Evolutionary conservation across 2,113 vertebrate species (phyloP), one percentile per base, ranked within the genome.

Genomic region (Psittacara wagleri): DNA sequence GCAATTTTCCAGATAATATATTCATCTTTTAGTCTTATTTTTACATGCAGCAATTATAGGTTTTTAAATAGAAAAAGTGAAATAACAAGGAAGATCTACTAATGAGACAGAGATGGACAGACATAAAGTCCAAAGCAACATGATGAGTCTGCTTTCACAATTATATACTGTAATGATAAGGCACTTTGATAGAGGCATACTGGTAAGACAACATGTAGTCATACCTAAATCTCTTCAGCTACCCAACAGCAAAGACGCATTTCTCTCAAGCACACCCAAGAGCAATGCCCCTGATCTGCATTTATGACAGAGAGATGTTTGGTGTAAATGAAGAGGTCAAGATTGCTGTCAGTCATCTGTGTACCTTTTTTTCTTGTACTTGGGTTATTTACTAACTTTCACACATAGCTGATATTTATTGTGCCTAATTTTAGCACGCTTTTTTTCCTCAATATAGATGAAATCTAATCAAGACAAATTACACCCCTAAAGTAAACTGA

Each of bases 61-160:
- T 85, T 94, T 96, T 93, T 75, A 75, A 95, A 90, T 49, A 62
- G 5, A 78, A 43, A 68, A 79, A 59, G 20, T 39, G n/a, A 83
- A 87, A 77, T 75, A 94, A 81, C 27, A 75, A 77, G 55, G 39
- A 70, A 72, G 61, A 63, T 54, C 28, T 74, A 72, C 62, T 55
- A 87, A 92, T 72, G 76, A 81, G 62, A 88, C 13, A 87, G 63
- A 72, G 31, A 68, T 0, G 78, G 69, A 84, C 0, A 1, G 52
- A 79, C 37, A 79, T 8, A 9, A 78, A 86, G 48, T 61, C 59
- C 80, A 88, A 88, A 90, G 57, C 39, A 86, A 79, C 8, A n/a
- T 29, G n/a, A 20, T 70, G 63, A 86, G 55, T 17, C 96, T 90
- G 46, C 48, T 52, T 95, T 57, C 55, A 48, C 59, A 80, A 61